Percentiles rank a stretch among this genome's conserved stretches.
Evolutionary conservation across 1,140 invertebrate genomes (phyloP).

Genomic region (Riptortus pedestris): DNA sequence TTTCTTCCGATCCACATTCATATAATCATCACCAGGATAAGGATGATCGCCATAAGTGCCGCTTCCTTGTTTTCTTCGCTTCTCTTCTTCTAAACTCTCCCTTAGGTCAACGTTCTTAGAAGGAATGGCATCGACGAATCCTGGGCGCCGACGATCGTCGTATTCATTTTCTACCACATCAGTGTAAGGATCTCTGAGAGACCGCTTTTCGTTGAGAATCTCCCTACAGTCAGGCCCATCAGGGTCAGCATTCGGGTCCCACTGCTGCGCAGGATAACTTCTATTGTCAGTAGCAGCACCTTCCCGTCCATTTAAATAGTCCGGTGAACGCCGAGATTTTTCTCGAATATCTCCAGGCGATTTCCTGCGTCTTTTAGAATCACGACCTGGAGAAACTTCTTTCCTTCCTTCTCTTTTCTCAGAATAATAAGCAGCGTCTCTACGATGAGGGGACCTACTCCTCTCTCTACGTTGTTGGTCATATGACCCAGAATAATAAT

Average conservation of each 20-base stretch:
- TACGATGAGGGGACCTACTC: not conserved
- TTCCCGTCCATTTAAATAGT: not conserved
- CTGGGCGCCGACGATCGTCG: not conserved
- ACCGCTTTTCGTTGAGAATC: not conserved
- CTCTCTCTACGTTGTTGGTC: not conserved
- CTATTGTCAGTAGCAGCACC: not conserved
- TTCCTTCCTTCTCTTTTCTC: not conserved
- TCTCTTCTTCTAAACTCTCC: constrained; percentile 5
- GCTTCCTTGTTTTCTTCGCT: not conserved
- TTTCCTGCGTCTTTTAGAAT: not conserved
- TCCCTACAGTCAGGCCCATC: not conserved
- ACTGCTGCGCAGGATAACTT: not conserved
- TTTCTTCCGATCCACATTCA: not conserved
- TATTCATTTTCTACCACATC: not conserved
- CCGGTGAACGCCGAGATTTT: not conserved
- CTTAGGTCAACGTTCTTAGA: not conserved
- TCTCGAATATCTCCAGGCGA: not conserved
- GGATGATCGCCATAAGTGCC: not conserved
- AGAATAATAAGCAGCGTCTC: not conserved
- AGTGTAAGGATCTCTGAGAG: constrained; percentile 2
- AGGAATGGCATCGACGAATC: not conserved
- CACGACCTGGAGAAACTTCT: not conserved
- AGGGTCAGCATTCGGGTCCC: not conserved
- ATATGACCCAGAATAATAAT: not conserved
- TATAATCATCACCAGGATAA: not conserved